Evolutionary conservation across 2,113 vertebrate species (phyloP), one percentile per base, ranked within the genome.

Genomic region (Lepus timidus): DNA sequence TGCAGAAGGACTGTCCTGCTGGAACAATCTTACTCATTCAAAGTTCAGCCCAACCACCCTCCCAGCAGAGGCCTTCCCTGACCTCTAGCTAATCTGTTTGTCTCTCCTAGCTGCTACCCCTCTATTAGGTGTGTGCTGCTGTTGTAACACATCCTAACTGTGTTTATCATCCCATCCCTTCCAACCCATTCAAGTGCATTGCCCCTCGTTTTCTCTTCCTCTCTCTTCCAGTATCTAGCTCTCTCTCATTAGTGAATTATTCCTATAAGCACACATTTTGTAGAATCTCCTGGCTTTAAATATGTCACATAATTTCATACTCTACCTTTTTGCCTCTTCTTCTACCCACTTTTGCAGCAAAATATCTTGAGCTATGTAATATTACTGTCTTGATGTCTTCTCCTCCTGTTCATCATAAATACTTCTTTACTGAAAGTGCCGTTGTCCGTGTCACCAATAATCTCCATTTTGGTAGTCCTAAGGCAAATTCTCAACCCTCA

Each of bases 201-300:
- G 17, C 4, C 74, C 31, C 49, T 17, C n/a, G 91, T 25, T 9
- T 51, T 33, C 62, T 52, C 87, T 61, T 16, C 10, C 29, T 58
- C 23, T 82, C 16, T 76, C 31, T 80, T 44, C 13, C 16, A 76
- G 33, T 55, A 76, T 19, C 20, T 31, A 14, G 36, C 62, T 85
- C 67, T 49, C 31, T 14, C 17, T 78, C 16, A 17, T 36, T 70
- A 44, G 2, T 64, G 51, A 68, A 82, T 44, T 82, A 85, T 78
- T 33, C 17, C 23, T 84, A 33, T 36, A 6, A 92, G 39, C 7
- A 67, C 44, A 58, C 3, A 49, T 29, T 78, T 64, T 80, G 6
- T 84, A 94, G 91, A 80, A 78, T 84, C 3, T 62, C 71, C 80
- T 36, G 68, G 9, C 44, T 89, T 91, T 51, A 85, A 87, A 70